Base-by-base conservation (phyloP, 2,888 invertebrate genomes). In the Tethea ocularis region DNA sequence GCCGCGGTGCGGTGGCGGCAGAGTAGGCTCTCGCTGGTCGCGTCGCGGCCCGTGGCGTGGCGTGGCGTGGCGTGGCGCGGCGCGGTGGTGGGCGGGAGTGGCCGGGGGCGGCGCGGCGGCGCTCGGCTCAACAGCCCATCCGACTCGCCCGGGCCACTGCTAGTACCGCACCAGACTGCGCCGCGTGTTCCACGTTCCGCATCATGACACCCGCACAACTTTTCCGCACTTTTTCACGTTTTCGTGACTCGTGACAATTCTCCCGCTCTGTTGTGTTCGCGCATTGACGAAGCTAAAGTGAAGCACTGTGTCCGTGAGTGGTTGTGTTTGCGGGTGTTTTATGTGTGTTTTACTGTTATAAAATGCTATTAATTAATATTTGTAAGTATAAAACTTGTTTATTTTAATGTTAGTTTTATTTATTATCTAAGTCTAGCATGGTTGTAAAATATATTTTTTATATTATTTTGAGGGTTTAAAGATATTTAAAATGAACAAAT, bases 91-190 rank as follows among this genome's bases (percentile, higher is more conserved):
- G 68, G 61, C 36, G 66, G 61, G 61, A 20, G 46, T 58, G 60
- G 62, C 57, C 60, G 59, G 60, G 57, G 68, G 67, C 65, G 65
- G 68, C 63, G 66, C 66, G 61, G 63, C 54, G 54, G 59, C 62
- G 61, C 60, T 61, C 58, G 62, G 68, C 68, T 6, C 74, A 20
- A 17, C 17, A 17, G 68, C 67, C n/a, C 74, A 20, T 20, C 17
- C 46, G 46, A 46, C 46, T 72, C 66, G 76, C 74, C 83, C 80
- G 78, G 82, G 80, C 77, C 71, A 61, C 77, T 61, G 62, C 72
- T 72, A 87, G 87, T 87, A 67, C 77, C 82, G 82, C 78, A 82
- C 72, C 77, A 77, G 77, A 75, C 78, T 82, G 77, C 71, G 73
- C 72, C 76, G 83, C 74, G 71, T 75, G 75, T 77, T 71, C 67